phyloP scores from a whole-genome alignment of 2,888 invertebrate genomes.

The Pelosia muscerda region DNA sequence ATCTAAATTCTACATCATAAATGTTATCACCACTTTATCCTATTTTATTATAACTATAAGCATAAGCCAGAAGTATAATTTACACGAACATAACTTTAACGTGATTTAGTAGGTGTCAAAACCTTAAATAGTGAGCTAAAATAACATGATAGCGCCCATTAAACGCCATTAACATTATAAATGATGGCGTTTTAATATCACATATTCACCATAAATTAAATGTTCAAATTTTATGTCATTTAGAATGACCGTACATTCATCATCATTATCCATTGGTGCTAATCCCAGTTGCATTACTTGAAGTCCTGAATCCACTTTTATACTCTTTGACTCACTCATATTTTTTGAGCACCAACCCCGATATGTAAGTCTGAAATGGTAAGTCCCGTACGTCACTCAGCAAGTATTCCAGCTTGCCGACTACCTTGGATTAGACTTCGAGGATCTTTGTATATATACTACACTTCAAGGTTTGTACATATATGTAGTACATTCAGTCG shows the following conservation, averaged over 20 bases:
- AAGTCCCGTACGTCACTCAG: too few species aligned
- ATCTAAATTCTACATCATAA: too few species aligned
- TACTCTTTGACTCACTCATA: background rate
- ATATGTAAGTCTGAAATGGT: too few species aligned
- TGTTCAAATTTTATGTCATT: background rate
- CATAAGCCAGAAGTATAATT: slow-evolving; percentile 7
- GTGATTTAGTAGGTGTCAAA: slow-evolving; percentile 16
- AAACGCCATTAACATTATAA: slow-evolving; percentile 28
- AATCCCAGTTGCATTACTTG: background rate
- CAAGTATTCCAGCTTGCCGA: too few species aligned
- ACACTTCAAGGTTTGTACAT: too few species aligned
- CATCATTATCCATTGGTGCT: too few species aligned
- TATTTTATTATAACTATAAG: background rate
- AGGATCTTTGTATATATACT: too few species aligned
- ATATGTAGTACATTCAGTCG: background rate
- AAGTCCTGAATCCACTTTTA: background rate
- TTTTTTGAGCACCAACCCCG: background rate
- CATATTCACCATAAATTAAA: slow-evolving; percentile 9
- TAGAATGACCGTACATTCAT: background rate
- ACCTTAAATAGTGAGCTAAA: slow-evolving; percentile 13
- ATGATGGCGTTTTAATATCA: slow-evolving; percentile 27
- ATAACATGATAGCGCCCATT: slow-evolving; percentile 20
- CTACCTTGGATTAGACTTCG: too few species aligned
- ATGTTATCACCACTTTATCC: too few species aligned
- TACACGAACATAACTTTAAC: background rate